Base-by-base conservation (phyloP, 2,888 invertebrate species). In the Chrysotoxum bicinctum region DNA sequence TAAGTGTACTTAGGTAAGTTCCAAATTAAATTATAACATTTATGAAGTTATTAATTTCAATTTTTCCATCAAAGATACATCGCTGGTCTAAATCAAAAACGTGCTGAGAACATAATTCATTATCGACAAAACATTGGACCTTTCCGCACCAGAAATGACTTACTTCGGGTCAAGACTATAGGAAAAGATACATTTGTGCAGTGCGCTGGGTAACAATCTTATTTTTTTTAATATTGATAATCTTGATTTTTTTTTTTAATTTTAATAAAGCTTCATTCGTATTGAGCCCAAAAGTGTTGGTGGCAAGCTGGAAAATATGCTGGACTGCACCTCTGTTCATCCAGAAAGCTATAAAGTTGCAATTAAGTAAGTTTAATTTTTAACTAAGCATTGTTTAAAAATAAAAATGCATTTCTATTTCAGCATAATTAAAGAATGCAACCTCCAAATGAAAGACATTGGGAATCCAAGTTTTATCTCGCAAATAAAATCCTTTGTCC, bases 281-380 rank as follows among this genome's bases (percentile, higher is more conserved):
- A 92, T 93, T 48, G 91, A 92, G 56, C 91, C 92, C 1, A 89
- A 90, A 16, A 92, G 91, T 80, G 88, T 91, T 9, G 90, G 91
- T 7, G 91, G 92, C 4, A 89, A 88, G 14, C 77, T 90, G 7
- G 84, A 87, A 12, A 89, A 93, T 90, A 83, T 92, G 79, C 91
- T 97, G 3, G 97, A 97, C 90, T 94, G 94, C 84, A 98, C 98
- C 0, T 96, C 96, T 91, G 96, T 98, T 87, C 98, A 98, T 93
- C 98, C 98, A 0, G 98, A 98, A 92, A 97, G 97, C 56, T 98
- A 98, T 89, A 91, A 91, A 12, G 89, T 95, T 26, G 96, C 97
- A 0, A 92, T 94, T 89, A 93, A 93, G 94, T 94, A 93, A 78
- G 88, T 10, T 48, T 14, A 5, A 58, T 45, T 12, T 8, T 35